Evolutionary conservation across 2,888 invertebrate genomes (phyloP).

Genomic region (Listrodromus nycthemerus): DNA sequence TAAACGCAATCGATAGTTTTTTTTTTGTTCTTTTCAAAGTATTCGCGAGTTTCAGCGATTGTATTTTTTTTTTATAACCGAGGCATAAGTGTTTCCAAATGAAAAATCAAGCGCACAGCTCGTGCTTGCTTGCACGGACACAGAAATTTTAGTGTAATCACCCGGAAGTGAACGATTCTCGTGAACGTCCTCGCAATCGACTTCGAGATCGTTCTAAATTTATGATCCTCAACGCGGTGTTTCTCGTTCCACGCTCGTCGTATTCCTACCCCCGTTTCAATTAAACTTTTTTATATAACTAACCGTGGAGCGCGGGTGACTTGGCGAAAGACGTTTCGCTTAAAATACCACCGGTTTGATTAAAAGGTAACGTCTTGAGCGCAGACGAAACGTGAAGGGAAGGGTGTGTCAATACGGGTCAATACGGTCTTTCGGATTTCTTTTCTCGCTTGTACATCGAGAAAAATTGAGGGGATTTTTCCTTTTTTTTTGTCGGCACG

Average conservation of each 20-base stretch:
- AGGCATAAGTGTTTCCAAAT: constrained; percentile 7
- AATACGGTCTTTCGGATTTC: constrained; percentile 53
- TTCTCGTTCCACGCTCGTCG: constrained; percentile 53
- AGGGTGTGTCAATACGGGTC: constrained; percentile 13
- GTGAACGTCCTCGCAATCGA: constrained; percentile 34
- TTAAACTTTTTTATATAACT: constrained; percentile 66
- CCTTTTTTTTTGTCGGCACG: constrained; percentile 11
- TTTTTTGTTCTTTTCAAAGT: constrained; percentile 9
- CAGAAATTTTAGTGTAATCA: background rate
- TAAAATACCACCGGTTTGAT: constrained; percentile 68
- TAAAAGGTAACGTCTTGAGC: constrained; percentile 60
- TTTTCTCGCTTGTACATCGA: constrained; percentile 38
- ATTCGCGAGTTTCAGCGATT: background rate
- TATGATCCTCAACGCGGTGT: constrained; percentile 48
- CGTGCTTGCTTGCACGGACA: background rate
- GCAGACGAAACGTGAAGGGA: constrained; percentile 17
- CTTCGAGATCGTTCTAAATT: constrained; percentile 64
- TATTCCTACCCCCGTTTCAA: constrained; percentile 62
- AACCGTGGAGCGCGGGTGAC: constrained; percentile 38
- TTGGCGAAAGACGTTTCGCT: constrained; percentile 67
- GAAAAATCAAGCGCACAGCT: constrained; percentile 1
- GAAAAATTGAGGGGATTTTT: constrained; percentile 14
- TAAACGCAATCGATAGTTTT: background rate
- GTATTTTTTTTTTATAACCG: background rate
- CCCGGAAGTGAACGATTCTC: constrained; percentile 9